phyloP scores from a whole-genome alignment of 2,888 invertebrate genomes.

The Eudasyphora cyanicolor region DNA sequence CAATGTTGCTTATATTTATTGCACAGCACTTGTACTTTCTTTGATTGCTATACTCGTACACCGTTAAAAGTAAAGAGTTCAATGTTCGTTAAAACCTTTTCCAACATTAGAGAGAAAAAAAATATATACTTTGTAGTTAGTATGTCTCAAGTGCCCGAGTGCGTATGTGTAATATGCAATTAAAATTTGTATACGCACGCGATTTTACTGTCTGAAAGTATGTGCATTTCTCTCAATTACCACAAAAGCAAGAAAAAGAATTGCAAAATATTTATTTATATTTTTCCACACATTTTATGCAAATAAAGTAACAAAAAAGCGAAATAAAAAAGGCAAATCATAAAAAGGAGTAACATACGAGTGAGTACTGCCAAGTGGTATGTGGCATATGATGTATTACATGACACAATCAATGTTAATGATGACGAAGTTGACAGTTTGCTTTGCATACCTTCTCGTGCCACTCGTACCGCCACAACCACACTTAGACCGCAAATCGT shows the following conservation, averaged over 20 bases:
- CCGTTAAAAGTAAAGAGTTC: background rate
- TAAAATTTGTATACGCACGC: constrained; percentile 32
- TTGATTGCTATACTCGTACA: background rate
- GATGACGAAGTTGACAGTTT: constrained; percentile 61
- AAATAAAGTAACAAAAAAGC: constrained; percentile 8
- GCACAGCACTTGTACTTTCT: too few species aligned
- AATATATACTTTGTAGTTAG: background rate
- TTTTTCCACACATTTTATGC: constrained; percentile 38
- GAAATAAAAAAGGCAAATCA: background rate
- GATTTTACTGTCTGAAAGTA: background rate
- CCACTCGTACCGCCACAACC: background rate
- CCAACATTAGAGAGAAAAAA: too few species aligned
- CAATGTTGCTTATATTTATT: too few species aligned
- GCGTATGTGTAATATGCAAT: constrained; percentile 42
- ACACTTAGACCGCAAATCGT: background rate
- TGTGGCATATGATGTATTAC: constrained; percentile 55
- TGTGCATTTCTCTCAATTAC: background rate
- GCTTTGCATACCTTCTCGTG: background rate
- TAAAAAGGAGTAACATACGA: constrained; percentile 42
- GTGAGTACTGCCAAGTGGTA: constrained; percentile 45
- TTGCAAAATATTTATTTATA: constrained; percentile 19
- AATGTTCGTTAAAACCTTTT: background rate
- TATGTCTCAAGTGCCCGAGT: constrained; percentile 39
- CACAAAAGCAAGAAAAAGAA: background rate
- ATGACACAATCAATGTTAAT: constrained; percentile 64